phyloP scores from a whole-genome alignment of 2,888 invertebrate species.

The Psylliodes chrysocephalus region DNA sequence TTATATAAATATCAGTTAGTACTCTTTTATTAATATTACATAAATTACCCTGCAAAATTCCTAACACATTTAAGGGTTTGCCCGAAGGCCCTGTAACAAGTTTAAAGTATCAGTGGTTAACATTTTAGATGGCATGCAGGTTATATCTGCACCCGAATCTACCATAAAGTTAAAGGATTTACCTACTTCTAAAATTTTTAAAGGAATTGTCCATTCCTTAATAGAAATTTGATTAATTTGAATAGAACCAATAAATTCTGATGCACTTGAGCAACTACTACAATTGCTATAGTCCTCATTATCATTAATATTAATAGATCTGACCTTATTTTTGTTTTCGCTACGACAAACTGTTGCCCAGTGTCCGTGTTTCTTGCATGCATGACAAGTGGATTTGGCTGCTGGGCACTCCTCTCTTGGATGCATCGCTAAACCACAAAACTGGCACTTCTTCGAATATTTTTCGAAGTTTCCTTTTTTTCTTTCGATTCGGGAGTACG shows the following conservation, averaged over 20 bases:
- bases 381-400: slow-evolving; percentile 19
- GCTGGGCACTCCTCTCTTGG: slow-evolving; percentile 33
- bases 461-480: neutral
- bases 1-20: slow-evolving; percentile 22
- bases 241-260: slow-evolving; percentile 11
- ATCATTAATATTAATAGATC: slow-evolving; percentile 13
- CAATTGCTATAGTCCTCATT: neutral
- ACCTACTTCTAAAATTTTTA: slow-evolving; percentile 5
- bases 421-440: slow-evolving; percentile 14
- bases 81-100: slow-evolving; percentile 32
- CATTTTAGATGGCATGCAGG: slow-evolving; percentile 19
- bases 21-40: neutral
- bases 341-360: no score
- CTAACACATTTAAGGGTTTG: neutral
- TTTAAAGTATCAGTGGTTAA: no score
- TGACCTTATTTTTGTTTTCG: slow-evolving; percentile 14
- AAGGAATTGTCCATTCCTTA: slow-evolving; percentile 6
- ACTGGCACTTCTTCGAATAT: neutral
- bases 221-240: no score
- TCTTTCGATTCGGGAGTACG: no score
- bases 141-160: slow-evolving; percentile 26
- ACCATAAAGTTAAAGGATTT: slow-evolving; percentile 12
- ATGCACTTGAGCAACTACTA: no score
- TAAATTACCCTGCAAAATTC: neutral
- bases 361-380: slow-evolving; percentile 24